Conservation (phyloP, 1,140 invertebrate species). For the Brachystomella parvula region DNA sequence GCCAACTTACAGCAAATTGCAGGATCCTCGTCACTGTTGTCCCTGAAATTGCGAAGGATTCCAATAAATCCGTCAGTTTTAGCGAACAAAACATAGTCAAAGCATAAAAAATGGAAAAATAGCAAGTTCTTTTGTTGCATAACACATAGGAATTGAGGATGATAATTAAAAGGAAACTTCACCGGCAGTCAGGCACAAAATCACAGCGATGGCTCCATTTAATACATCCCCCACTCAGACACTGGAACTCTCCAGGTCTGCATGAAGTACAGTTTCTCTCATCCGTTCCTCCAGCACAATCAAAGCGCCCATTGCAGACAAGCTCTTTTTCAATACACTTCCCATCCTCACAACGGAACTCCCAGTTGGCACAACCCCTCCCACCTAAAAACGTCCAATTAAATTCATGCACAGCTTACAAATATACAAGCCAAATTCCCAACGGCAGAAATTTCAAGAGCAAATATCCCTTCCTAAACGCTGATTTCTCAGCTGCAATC, state of each 20-base stretch:
- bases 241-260: not conserved
- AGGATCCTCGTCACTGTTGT: conserved; percentile 1
- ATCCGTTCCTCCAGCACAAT: conserved; percentile 46
- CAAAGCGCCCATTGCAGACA: conserved; percentile 29
- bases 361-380: conserved; percentile 17
- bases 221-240: not conserved
- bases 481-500: not conserved
- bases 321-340: conserved; percentile 26
- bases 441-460: not conserved
- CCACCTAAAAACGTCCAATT: not conserved
- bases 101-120: not conserved
- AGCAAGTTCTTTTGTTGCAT: not conserved
- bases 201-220: not conserved
- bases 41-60: not conserved
- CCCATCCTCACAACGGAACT: conserved; percentile 55
- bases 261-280: conserved; percentile 35
- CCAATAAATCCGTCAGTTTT: not conserved
- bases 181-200: not conserved
- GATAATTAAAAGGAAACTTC: not conserved
- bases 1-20: not conserved
- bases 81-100: too few species aligned
- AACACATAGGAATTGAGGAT: not conserved
- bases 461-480: too few species aligned
- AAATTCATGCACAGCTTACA: not conserved
- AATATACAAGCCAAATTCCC: not conserved